These are phyloP conservation scores for Dicaeum eximium DNA, from an alignment of 2,113 vertebrate genomes.

Conservation along the genomic window DNA sequence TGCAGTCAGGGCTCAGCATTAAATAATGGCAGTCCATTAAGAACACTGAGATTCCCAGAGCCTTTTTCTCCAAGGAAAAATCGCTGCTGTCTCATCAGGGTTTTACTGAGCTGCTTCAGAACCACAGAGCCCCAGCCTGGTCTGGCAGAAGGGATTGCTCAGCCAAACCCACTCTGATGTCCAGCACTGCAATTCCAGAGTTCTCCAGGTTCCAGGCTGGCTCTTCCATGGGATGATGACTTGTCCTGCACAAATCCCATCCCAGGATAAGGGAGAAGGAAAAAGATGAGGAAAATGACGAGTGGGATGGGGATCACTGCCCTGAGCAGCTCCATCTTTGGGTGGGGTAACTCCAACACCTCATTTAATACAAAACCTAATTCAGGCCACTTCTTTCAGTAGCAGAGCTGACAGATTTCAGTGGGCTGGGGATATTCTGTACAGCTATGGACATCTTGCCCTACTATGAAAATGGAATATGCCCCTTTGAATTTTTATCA, in stretches of 20 bases:
- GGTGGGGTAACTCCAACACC: background rate
- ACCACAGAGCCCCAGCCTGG: background rate
- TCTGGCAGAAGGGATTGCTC: background rate
- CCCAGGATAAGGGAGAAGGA: background rate
- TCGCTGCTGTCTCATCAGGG: background rate
- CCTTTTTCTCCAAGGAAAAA: background rate
- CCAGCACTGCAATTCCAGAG: background rate
- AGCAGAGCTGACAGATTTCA: background rate
- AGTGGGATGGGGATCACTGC: background rate
- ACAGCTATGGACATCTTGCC: rapidly evolving
- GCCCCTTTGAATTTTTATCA: background rate
- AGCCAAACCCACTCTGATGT: rapidly evolving
- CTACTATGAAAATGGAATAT: background rate
- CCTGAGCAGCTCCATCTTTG: background rate
- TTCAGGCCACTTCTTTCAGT: background rate
- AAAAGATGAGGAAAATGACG: background rate
- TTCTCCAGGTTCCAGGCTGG: background rate
- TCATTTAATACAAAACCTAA: background rate
- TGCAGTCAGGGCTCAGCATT: background rate
- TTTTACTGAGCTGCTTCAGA: background rate
- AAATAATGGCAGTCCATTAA: constrained; percentile 60
- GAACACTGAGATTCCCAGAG: constrained; percentile 19
- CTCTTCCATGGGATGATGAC: background rate
- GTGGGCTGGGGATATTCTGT: background rate
- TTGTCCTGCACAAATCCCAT: background rate